Evolutionary conservation across 92 coral and sea anemone genomes (phyloP).

Genomic region (Palythoa heliodiscus): DNA sequence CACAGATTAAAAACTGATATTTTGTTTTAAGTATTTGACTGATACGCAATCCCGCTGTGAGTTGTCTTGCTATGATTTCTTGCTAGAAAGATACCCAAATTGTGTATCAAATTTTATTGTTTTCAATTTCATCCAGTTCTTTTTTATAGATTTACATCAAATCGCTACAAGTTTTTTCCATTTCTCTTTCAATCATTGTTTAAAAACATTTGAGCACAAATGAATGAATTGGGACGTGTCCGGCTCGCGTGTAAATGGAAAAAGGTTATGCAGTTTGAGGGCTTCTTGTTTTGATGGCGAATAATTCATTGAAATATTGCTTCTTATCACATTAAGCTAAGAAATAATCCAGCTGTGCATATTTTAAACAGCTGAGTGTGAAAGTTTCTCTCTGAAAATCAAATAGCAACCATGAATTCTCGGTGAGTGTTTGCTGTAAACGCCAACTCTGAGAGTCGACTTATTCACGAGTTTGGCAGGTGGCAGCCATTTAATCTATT

Average conservation of each 20-base stretch:
- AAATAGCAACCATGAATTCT: constrained; percentile 83
- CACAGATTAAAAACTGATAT: not conserved
- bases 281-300: constrained; percentile 70
- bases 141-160: constrained; percentile 7
- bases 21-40: not conserved
- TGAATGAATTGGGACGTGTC: not conserved
- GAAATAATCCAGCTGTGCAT: constrained; percentile 79
- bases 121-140: not conserved
- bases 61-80: not conserved
- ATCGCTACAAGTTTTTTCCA: constrained; percentile 20
- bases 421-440: constrained; percentile 67
- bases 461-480: constrained; percentile 52
- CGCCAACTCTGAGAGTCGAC: constrained; percentile 52
- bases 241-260: not conserved
- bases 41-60: not conserved
- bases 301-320: constrained; percentile 78
- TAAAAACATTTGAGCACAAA: constrained; percentile 18
- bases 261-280: constrained; percentile 51
- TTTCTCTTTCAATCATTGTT: constrained; percentile 12
- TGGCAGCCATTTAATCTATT: constrained; percentile 44
- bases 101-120: constrained; percentile 16
- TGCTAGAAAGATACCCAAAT: not conserved
- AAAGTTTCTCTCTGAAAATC: constrained; percentile 60
- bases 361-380: constrained; percentile 70
- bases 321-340: constrained; percentile 72